These are phyloP conservation scores for Tonatia bakeri DNA, from an alignment of 2,113 vertebrate genomes.

Conservation along the genomic window DNA sequence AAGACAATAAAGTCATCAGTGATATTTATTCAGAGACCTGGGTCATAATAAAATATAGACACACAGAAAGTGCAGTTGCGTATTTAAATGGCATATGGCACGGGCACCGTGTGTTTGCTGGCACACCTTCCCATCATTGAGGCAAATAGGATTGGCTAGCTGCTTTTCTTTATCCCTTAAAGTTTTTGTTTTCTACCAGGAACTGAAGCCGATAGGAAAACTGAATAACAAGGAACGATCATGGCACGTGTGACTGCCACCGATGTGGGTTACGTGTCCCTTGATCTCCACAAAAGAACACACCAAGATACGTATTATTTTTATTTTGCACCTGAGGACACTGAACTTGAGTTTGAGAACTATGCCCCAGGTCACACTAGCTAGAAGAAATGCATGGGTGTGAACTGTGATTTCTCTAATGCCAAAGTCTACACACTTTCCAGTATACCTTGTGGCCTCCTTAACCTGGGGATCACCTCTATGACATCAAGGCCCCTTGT, in stretches of 20 bases:
- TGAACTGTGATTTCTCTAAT: background rate
- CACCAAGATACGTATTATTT: background rate
- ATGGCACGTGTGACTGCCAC: background rate
- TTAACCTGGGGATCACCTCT: background rate
- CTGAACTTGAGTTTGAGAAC: background rate
- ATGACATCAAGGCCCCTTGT: background rate
- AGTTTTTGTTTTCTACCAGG: background rate
- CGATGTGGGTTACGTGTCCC: background rate
- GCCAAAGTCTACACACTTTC: background rate
- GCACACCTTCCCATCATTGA: background rate
- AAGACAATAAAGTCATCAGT: slow-evolving; percentile 68
- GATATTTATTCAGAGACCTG: slow-evolving; percentile 31
- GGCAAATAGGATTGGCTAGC: background rate
- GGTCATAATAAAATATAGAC: slow-evolving; percentile 53
- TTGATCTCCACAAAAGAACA: background rate
- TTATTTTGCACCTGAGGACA: background rate
- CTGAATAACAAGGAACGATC: background rate
- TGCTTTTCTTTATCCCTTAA: background rate
- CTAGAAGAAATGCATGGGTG: background rate
- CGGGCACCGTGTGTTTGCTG: background rate
- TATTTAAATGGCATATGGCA: slow-evolving; percentile 29
- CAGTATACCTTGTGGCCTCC: background rate
- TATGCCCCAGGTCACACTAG: background rate
- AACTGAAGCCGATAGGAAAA: background rate
- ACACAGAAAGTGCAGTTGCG: background rate